A percentile compares a stretch with the other conserved stretches of the same genome.
Conservation (phyloP, 1,140 invertebrate genomes). For the Drosophila sp. region DNA sequence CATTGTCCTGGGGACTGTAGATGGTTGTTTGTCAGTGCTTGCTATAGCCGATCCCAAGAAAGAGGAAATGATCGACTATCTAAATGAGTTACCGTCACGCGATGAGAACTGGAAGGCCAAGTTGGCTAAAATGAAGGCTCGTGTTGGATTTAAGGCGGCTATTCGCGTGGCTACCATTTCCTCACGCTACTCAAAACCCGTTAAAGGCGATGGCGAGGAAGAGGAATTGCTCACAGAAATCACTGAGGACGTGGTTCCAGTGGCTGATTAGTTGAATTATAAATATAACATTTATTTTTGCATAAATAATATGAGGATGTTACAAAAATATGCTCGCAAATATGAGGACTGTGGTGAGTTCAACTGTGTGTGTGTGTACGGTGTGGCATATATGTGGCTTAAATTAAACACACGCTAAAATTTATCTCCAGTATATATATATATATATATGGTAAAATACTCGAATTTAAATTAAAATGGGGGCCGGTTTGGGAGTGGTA, state of each 20-base stretch:
- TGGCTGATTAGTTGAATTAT: slow-evolving; percentile 64
- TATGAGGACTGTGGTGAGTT: slow-evolving; percentile 21
- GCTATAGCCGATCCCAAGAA: slow-evolving; percentile 93
- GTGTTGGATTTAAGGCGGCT: slow-evolving; percentile 88
- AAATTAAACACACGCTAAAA: slow-evolving; percentile 68
- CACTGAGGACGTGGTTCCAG: slow-evolving; percentile 64
- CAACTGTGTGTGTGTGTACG: slow-evolving; percentile 26
- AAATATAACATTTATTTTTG: slow-evolving; percentile 79
- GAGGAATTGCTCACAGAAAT: slow-evolving; percentile 70
- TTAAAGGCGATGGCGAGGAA: slow-evolving; percentile 58
- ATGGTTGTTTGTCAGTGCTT: slow-evolving; percentile 96
- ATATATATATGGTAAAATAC: slow-evolving; percentile 49
- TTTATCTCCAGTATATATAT: slow-evolving; percentile 35
- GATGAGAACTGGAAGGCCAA: slow-evolving; percentile 90
- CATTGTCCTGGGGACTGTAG: slow-evolving; percentile 94
- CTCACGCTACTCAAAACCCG: slow-evolving; percentile 65
- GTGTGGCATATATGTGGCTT: slow-evolving; percentile 43
- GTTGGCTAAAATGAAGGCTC: slow-evolving; percentile 86
- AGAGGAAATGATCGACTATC: slow-evolving; percentile 87
- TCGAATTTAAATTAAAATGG: slow-evolving; percentile 50
- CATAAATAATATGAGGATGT: slow-evolving; percentile 59
- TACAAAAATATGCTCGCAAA: slow-evolving; percentile 67
- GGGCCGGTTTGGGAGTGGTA: background rate
- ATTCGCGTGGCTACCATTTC: slow-evolving; percentile 81
- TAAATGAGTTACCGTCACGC: slow-evolving; percentile 88